These are phyloP conservation scores for Ernsta delagoae DNA, from an alignment of 2,888 invertebrate species.

Conservation along the genomic window DNA sequence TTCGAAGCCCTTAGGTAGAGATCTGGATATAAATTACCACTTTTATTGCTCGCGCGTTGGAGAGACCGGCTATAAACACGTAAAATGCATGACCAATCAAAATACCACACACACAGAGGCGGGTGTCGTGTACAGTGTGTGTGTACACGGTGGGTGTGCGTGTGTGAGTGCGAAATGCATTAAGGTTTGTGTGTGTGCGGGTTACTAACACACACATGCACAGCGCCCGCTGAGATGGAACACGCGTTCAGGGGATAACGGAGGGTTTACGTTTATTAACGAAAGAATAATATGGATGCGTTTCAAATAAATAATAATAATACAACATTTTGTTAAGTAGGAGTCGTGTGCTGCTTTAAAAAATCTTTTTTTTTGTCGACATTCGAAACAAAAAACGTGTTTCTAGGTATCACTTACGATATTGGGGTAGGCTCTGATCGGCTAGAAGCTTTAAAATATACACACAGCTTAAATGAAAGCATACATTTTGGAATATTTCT, in stretches of 20 bases:
- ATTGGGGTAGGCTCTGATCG: too few species aligned
- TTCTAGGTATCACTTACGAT: too few species aligned
- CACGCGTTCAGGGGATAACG: conserved; percentile 82
- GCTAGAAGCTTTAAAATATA: too few species aligned
- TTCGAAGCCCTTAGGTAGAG: conserved; percentile 61
- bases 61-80: conserved; percentile 77
- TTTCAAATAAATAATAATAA: neutral
- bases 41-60: conserved; percentile 73
- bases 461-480: too few species aligned
- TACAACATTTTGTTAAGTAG: too few species aligned
- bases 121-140: conserved; percentile 22
- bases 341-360: too few species aligned
- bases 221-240: conserved; percentile 75
- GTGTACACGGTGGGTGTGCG: conserved; percentile 38
- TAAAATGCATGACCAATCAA: conserved; percentile 85
- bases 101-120: conserved; percentile 77
- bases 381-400: too few species aligned
- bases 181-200: conserved; percentile 49
- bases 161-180: conserved; percentile 66
- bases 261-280: conserved; percentile 78
- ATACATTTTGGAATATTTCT: too few species aligned
- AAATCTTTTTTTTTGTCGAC: neutral
- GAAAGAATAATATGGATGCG: conserved; percentile 57
- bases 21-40: conserved; percentile 71
- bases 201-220: conserved; percentile 59